A percentile compares a stretch with the other conserved stretches of the same genome.
These are phyloP conservation scores for Labeo catla DNA, from an alignment of 2,113 vertebrate genomes.

Conservation along the genomic window DNA sequence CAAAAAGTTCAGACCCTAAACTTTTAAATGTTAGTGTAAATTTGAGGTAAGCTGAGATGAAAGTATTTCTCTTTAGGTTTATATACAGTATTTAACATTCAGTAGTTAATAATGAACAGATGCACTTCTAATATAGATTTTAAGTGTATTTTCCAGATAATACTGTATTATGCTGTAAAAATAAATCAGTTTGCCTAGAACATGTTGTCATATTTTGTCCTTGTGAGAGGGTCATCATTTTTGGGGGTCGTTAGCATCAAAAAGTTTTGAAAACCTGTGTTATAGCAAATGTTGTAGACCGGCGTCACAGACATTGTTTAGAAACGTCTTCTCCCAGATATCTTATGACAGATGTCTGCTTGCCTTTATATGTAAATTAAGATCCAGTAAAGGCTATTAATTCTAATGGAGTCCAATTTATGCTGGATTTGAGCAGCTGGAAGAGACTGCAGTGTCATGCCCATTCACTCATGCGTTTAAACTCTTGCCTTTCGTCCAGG, in stretches of 20 bases:
- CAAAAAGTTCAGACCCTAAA: not conserved
- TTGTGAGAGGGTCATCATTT: not conserved
- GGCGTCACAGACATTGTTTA: not conserved
- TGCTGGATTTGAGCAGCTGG: constrained; percentile 77
- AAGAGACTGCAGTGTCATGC: constrained; percentile 70
- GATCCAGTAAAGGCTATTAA: constrained; percentile 72
- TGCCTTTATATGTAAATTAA: constrained; percentile 74
- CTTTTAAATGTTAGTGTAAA: not conserved
- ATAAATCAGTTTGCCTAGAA: not conserved
- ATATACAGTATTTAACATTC: not conserved
- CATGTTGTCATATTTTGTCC: not conserved
- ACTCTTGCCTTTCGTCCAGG: constrained; percentile 68
- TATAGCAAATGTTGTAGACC: not conserved
- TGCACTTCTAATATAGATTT: not conserved
- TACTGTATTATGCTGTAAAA: not conserved
- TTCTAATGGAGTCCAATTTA: constrained; percentile 82
- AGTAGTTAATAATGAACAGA: not conserved
- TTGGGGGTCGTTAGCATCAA: not conserved
- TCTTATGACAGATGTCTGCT: constrained; percentile 62
- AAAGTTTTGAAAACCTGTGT: not conserved
- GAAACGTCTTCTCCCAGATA: constrained; percentile 30
- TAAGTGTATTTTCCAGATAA: not conserved
- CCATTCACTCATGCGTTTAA: constrained; percentile 61
- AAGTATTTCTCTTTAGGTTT: not conserved
- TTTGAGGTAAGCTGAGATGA: not conserved